Base-by-base conservation (phyloP, 2,888 invertebrate genomes). In the Xylota sylvarum region DNA sequence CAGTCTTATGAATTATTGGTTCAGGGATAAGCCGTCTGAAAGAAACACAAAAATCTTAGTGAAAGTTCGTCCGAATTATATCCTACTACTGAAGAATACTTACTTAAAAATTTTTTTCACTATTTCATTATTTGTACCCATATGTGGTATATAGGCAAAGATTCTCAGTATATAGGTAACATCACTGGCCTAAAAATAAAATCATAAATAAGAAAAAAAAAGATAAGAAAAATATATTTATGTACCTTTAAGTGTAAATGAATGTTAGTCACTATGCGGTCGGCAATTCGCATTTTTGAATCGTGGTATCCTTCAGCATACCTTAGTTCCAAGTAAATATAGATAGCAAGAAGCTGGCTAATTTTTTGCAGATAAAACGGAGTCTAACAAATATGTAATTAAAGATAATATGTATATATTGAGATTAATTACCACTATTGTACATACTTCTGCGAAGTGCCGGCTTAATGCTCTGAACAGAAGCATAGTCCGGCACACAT, bases 211-310 rank as follows among this genome's bases (percentile, higher is more conserved):
- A 14, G 0, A 9, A 35, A 12, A 6, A 14, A 56, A 14, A 19
- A 58, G 46, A 37, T 32, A 6, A 14, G 9, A 2, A 27, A 56
- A 43, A 17, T 10, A 10, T 4, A 6, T 14, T 1, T 32, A 30
- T 19, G 5, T 17, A 79, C 83, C 37, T 81, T 50, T 0, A 81
- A 30, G 46, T 80, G 81, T 2, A 81, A n/a, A 12, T 60, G 32
- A 3, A 85, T 76, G 14, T 76, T 85, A 10, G 55, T n/a, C 2
- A 86, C 27, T 7, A 86, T 82, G 27, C 82, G 58, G 43, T 86
- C 82, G 3, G 82, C 86, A 40, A 82, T 78, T 3, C 19, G 32
- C 4, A 43, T 35, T 10, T 82, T 82, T 0, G 86, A 82, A 12
- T 72, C 72, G 0, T 30, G 58, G 12, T 56, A 77, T 5, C 32